Percentiles rank a stretch among this genome's conserved stretches.
phyloP scores from a whole-genome alignment of 2,888 invertebrate species.

The Xanthorhoe designata region DNA sequence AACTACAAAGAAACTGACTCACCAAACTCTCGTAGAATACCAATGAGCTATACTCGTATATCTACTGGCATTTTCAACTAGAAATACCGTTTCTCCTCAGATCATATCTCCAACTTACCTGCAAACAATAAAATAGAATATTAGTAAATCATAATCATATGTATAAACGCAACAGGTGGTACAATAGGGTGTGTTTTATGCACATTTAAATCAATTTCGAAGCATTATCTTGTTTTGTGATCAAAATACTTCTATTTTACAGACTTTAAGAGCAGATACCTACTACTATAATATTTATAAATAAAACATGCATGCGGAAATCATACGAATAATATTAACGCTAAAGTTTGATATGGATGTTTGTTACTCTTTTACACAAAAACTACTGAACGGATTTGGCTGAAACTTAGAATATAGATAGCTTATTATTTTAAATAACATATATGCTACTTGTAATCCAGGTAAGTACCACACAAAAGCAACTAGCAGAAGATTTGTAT shows the following conservation, averaged over 20 bases:
- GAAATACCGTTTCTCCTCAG: conserved; percentile 50
- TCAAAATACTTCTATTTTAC: background rate
- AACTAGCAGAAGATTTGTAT: no score
- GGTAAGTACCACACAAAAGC: no score
- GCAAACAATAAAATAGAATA: conserved; percentile 50
- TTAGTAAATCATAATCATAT: conserved; percentile 32
- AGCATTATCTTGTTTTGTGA: background rate
- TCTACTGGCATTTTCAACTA: conserved; percentile 32
- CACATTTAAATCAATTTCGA: background rate
- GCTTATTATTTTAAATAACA: no score
- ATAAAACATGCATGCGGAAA: no score
- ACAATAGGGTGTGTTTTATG: background rate
- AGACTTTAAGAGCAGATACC: no score
- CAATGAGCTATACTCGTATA: conserved; percentile 37
- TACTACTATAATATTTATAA: no score
- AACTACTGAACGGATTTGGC: no score
- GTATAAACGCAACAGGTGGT: conserved; percentile 15
- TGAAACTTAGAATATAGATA: no score
- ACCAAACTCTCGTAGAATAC: conserved; percentile 37
- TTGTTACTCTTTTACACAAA: no score
- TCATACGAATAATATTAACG: no score
- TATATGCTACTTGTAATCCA: no score
- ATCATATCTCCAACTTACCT: conserved; percentile 57
- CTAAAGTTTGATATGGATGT: no score
- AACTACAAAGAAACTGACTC: conserved; percentile 34